phyloP scores from a whole-genome alignment of 2,113 vertebrate genomes.

The Morone saxatilis region DNA sequence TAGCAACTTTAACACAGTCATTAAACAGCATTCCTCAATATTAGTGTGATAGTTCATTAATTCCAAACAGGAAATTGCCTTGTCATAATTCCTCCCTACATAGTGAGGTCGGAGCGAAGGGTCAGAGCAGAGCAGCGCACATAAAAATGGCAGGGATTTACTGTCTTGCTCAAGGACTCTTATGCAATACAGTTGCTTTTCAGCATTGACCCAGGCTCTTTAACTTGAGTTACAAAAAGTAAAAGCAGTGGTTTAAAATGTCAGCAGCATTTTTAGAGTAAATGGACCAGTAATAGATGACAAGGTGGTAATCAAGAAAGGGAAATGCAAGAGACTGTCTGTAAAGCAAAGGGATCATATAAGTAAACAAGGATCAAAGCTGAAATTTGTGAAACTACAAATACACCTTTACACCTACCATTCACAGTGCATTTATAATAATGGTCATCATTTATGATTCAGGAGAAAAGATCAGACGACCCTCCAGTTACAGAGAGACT shows the following conservation, averaged over 20 bases:
- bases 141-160: constrained; percentile 23
- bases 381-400: not conserved
- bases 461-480: not conserved
- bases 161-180: constrained; percentile 24
- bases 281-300: not conserved
- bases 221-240: not conserved
- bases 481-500: not conserved
- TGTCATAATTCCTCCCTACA: constrained; percentile 7
- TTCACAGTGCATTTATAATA: not conserved
- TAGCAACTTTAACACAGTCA: not conserved
- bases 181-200: not conserved
- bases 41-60: constrained; percentile 27
- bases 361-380: not conserved
- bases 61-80: constrained; percentile 26
- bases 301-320: not conserved
- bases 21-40: not conserved
- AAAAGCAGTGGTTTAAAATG: not conserved
- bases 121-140: constrained; percentile 2
- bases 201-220: not conserved
- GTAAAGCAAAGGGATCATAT: not conserved
- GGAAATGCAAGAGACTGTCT: not conserved
- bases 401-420: not conserved
- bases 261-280: not conserved
- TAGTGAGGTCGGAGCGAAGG: not conserved
- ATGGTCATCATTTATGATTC: not conserved